Conservation (phyloP, 2,888 invertebrate species). For the Spodoptera littoralis region DNA sequence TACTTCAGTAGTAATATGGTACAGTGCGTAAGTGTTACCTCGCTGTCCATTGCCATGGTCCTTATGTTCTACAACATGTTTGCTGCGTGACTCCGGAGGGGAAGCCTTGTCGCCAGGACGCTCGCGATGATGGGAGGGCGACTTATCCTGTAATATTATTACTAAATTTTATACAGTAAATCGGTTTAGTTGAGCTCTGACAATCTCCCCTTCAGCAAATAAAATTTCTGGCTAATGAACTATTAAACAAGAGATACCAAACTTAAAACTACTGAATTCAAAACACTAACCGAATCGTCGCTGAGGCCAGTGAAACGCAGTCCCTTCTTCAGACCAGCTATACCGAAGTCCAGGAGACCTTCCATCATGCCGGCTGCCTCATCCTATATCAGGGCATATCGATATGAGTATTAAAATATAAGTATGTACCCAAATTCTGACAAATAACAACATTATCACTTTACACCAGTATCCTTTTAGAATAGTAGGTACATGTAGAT, state of each 20-base stretch:
- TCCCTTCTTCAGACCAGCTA: constrained; percentile 90
- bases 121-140: constrained; percentile 65
- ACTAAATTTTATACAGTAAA: too few relatives aligned
- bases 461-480: too few relatives aligned
- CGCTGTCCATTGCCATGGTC: constrained; percentile 60
- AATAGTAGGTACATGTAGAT: too few relatives aligned
- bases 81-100: constrained; percentile 63
- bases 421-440: too few relatives aligned
- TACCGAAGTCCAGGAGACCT: constrained; percentile 90
- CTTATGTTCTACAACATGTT: constrained; percentile 54
- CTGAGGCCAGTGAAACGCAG: constrained; percentile 89
- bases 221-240: too few relatives aligned
- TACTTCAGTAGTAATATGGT: too few relatives aligned
- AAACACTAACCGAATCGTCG: constrained; percentile 78
- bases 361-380: constrained; percentile 91
- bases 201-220: too few relatives aligned
- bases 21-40: constrained; percentile 24
- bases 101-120: constrained; percentile 63
- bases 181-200: too few relatives aligned
- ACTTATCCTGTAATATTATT: constrained; percentile 70
- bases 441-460: too few relatives aligned
- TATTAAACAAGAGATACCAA: too few relatives aligned
- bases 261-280: too few relatives aligned
- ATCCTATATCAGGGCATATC: constrained; percentile 75
- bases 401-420: constrained; percentile 1